Conservation (phyloP, 2,888 invertebrate genomes). For the Unio pictorum region DNA sequence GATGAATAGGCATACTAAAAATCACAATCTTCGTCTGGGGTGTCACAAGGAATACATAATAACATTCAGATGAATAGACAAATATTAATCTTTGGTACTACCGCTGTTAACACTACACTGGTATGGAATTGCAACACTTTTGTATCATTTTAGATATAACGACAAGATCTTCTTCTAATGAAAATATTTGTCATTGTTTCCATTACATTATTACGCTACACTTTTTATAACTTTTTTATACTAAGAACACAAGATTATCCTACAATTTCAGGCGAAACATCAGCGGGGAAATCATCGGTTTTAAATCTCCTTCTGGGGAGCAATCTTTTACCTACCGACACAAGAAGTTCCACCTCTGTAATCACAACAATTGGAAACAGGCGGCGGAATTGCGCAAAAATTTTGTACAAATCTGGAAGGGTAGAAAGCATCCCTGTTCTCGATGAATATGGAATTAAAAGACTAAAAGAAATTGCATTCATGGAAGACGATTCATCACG, state of each 20-base stretch:
- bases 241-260: not conserved
- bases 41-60: no score
- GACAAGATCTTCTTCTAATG: no score
- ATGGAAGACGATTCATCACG: constrained; percentile 31
- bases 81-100: no score
- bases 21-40: no score
- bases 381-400: constrained; percentile 24
- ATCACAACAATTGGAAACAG: constrained; percentile 53
- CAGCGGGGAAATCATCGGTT: constrained; percentile 63
- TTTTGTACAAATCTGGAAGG: constrained; percentile 27
- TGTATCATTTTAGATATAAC: no score
- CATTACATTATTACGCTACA: no score
- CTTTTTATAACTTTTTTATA: no score
- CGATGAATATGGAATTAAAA: constrained; percentile 21
- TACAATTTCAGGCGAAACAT: constrained; percentile 57
- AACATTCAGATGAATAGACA: no score
- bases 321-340: constrained; percentile 51
- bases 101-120: no score
- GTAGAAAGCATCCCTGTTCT: constrained; percentile 23
- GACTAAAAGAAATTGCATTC: constrained; percentile 28
- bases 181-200: no score
- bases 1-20: no score
- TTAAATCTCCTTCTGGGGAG: constrained; percentile 57
- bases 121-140: no score
- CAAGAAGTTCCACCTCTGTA: constrained; percentile 57